Evolutionary conservation across 2,797 vertebrate genomes (phyloP).

Genomic region (Pteronotus mesoamericanus): DNA sequence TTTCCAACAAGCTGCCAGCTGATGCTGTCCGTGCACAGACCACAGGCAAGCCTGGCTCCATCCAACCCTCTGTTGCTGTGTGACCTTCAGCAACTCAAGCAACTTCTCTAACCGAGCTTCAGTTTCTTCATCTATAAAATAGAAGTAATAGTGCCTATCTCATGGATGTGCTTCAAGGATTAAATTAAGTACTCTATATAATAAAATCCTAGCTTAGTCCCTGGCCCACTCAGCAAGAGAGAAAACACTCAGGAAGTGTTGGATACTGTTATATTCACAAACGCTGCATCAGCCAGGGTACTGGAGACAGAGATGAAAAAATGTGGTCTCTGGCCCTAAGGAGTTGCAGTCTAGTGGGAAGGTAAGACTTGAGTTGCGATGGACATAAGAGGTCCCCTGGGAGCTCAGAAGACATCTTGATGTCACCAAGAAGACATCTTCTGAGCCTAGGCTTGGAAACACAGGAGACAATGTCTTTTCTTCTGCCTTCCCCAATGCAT

Average conservation of each 20-base stretch:
- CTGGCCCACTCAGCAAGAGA: neutral
- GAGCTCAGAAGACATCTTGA: neutral
- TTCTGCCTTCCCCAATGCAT: neutral
- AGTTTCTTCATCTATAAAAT: neutral
- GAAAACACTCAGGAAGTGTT: neutral
- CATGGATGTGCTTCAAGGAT: neutral
- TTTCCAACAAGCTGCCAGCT: neutral
- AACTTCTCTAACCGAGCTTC: neutral
- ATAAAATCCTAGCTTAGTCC: neutral
- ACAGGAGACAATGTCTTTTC: neutral
- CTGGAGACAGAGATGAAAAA: neutral
- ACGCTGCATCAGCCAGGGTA: neutral
- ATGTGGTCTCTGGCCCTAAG: neutral
- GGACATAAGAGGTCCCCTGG: fast-evolving
- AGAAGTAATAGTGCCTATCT: neutral
- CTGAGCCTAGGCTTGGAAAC: neutral
- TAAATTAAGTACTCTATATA: neutral
- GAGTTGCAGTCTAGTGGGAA: neutral
- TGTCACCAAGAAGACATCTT: neutral
- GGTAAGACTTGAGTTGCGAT: neutral
- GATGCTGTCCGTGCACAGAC: neutral
- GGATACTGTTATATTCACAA: neutral
- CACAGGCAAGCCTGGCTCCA: neutral
- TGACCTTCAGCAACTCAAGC: neutral
- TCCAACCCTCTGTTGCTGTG: neutral